A percentile compares a stretch with the other conserved stretches of the same genome.
phyloP scores from a whole-genome alignment of 2,113 vertebrate species.

The Solea senegalensis region DNA sequence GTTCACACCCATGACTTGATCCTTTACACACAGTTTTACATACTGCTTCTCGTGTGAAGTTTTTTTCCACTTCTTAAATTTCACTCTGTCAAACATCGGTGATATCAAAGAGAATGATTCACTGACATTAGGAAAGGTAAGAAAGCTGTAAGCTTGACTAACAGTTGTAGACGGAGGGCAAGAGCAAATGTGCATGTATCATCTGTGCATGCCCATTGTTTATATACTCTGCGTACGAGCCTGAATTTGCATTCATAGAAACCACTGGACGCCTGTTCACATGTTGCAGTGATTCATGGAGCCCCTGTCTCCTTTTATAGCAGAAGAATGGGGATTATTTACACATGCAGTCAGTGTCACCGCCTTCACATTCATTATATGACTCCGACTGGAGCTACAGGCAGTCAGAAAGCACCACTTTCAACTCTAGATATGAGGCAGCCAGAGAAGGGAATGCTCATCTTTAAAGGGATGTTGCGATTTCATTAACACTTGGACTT shows the following conservation, averaged over 20 bases:
- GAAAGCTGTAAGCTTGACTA: background rate
- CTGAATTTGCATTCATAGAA: slow-evolving; percentile 42
- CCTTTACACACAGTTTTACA: background rate
- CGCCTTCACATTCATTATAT: slow-evolving; percentile 68
- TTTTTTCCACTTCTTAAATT: background rate
- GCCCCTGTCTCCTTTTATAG: slow-evolving; percentile 94
- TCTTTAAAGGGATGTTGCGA: slow-evolving; percentile 27
- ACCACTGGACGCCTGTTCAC: slow-evolving; percentile 71
- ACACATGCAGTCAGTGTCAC: slow-evolving; percentile 76
- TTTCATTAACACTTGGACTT: background rate
- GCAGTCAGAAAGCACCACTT: slow-evolving; percentile 46
- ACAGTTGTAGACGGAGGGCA: background rate
- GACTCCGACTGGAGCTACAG: slow-evolving; percentile 45
- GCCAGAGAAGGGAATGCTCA: slow-evolving; percentile 7
- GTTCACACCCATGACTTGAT: background rate
- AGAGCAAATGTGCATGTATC: background rate
- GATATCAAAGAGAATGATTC: background rate
- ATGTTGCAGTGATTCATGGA: slow-evolving; percentile 83
- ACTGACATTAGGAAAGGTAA: background rate
- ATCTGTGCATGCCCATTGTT: slow-evolving; percentile 18
- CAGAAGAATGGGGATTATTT: slow-evolving; percentile 89
- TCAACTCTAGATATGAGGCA: slow-evolving; percentile 27
- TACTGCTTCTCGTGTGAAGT: background rate
- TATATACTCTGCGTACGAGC: slow-evolving; percentile 19
- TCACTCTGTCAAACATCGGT: background rate